phyloP scores from a whole-genome alignment of 2,797 vertebrate genomes.

The Antennarius maculatus region DNA sequence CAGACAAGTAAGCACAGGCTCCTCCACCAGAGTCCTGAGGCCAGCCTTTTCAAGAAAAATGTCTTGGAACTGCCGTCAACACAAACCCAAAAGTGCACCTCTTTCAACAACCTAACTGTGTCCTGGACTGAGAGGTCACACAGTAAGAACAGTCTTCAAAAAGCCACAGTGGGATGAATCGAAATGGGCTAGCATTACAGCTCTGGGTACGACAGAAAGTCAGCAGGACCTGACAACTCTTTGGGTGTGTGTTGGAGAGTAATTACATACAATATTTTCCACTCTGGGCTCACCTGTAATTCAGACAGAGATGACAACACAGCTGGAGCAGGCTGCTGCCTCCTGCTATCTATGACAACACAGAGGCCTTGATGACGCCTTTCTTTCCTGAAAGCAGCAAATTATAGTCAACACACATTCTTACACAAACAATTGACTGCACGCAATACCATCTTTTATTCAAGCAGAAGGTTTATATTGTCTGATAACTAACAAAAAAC shows the following conservation, averaged over 20 bases:
- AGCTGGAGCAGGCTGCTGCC: conserved; percentile 72
- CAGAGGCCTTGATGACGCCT: conserved; percentile 82
- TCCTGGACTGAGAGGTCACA: conserved; percentile 25
- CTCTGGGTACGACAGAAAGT: conserved; percentile 34
- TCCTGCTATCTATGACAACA: conserved; percentile 84
- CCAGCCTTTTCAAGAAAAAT: conserved; percentile 62
- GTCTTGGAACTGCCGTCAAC: conserved; percentile 39
- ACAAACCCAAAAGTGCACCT: conserved; percentile 56
- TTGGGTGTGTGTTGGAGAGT: conserved; percentile 49
- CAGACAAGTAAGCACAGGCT: conserved; percentile 78
- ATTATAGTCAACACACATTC: conserved; percentile 24
- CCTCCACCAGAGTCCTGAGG: conserved; percentile 55
- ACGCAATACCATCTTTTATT: conserved; percentile 1
- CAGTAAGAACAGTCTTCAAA: conserved; percentile 46
- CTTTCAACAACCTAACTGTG: conserved; percentile 26
- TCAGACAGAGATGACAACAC: conserved; percentile 83
- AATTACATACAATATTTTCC: conserved; percentile 67
- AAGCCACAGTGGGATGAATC: conserved; percentile 22
- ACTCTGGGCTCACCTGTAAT: conserved; percentile 82
- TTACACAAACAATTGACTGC: conserved; percentile 8
- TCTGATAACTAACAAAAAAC: neutral
- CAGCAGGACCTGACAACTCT: conserved; percentile 21
- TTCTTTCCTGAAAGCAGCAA: conserved; percentile 81
- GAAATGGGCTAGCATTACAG: conserved; percentile 17
- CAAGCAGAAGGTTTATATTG: neutral